Base-by-base conservation (phyloP, 2,797 vertebrate species). In the Sebastolobus altivelis region DNA sequence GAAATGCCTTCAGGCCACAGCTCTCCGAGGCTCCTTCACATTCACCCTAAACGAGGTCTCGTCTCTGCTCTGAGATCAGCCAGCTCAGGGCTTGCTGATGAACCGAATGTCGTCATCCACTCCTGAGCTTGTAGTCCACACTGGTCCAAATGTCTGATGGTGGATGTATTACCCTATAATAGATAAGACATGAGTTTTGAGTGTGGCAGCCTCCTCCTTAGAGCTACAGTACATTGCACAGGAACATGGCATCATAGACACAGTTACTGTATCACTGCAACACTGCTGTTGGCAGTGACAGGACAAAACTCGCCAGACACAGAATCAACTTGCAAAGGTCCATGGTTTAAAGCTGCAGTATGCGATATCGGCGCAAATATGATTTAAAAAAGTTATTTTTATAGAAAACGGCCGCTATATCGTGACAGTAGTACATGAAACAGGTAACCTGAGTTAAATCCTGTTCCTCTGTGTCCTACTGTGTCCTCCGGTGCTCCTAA, bases 11-110 rank as follows among this genome's bases (percentile, higher is more conserved):
- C 68, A 66, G 72, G 76, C 66, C 56, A 37, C 70, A 61, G 43
- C 56, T 65, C 22, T 33, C 6, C 43, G 6, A 60, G 61, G 20
- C 38, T n/a, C 27, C 72, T 52, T 93, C 77, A 89, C 85, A 76
- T 90, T 80, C 72, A 82, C 56, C 59, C 61, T 10, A 13, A 61
- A 65, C 6, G 11, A 63, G 59, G 29, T 56, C 60, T 80, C 25
- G 77, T 85, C 73, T 85, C 75, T 72, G 66, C 27, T 87, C 75
- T 65, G 65, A 61, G 85, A 81, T 80, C 85, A 90, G 88, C 88
- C 89, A 86, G 87, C 80, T 75, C 75, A 65, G 78, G 77, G 84
- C 81, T 82, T 58, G 37, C 60, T 35, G 85, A 56, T 35, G 52
- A 78, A 65, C 31, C 8, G 37, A 31, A 72, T 77, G 85, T 72